These are phyloP conservation scores for Boloria selene DNA, from an alignment of 2,888 invertebrate genomes.

Conservation along the genomic window DNA sequence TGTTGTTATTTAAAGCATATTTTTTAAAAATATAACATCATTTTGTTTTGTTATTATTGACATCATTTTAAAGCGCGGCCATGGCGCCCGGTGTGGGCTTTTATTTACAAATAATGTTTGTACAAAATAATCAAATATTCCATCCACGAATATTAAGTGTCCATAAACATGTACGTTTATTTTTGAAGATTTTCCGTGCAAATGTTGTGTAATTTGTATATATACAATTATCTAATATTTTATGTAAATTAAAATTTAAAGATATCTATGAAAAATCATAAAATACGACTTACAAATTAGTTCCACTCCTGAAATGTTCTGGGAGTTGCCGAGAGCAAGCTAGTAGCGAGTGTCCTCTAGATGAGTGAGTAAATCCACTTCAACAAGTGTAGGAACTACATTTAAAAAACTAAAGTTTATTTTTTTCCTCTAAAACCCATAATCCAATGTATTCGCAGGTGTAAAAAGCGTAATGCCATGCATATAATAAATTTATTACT, in stretches of 20 bases:
- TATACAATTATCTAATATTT: background rate
- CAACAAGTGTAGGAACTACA: constrained; percentile 16
- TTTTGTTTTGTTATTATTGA: too few species aligned
- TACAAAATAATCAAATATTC: background rate
- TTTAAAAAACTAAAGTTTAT: constrained; percentile 6
- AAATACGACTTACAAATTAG: constrained; percentile 8
- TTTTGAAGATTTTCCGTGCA: too few species aligned
- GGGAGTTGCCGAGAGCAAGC: constrained; percentile 25
- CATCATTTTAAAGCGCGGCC: background rate
- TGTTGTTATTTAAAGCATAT: too few species aligned
- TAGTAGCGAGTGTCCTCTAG: constrained; percentile 25
- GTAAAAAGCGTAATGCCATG: too few species aligned
- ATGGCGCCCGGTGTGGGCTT: constrained; percentile 54
- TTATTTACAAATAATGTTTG: constrained; percentile 14
- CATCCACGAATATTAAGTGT: too few species aligned
- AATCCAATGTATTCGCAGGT: background rate
- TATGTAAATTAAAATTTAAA: background rate
- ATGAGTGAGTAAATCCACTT: constrained; percentile 29
- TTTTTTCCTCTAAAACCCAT: background rate
- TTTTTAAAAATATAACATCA: too few species aligned
- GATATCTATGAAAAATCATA: background rate
- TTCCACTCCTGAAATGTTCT: constrained; percentile 23
- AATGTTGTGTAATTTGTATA: background rate
- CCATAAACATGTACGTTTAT: too few species aligned
- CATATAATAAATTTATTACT: too few species aligned